Evolutionary conservation across 2,797 vertebrate genomes (phyloP).

Genomic region (Oreochromis mossambicus): DNA sequence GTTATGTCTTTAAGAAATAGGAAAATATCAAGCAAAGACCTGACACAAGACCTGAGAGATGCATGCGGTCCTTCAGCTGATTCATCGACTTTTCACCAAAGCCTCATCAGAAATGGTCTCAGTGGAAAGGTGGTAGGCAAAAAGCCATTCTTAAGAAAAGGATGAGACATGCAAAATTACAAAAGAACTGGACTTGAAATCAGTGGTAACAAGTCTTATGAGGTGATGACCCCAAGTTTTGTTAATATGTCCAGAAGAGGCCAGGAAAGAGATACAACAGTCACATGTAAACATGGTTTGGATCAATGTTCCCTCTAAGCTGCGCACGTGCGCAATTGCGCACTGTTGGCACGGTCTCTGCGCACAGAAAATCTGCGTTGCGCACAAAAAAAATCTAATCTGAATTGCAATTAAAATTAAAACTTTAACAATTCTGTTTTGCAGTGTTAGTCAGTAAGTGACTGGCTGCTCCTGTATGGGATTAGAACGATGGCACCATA

Average conservation of each 20-base stretch:
- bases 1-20: neutral
- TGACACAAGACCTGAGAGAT: neutral
- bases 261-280: neutral
- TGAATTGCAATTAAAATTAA: no score
- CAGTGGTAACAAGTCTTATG: neutral
- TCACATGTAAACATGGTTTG: neutral
- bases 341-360: no score
- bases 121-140: neutral
- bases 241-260: neutral
- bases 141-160: neutral
- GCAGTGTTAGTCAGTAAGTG: no score
- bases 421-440: no score
- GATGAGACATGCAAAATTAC: neutral
- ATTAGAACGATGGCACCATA: no score
- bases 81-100: neutral
- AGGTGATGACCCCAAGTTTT: neutral
- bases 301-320: no score
- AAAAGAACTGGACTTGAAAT: neutral
- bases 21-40: neutral
- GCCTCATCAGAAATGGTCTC: neutral
- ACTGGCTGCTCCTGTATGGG: no score
- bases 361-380: no score
- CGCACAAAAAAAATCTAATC: no score
- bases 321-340: no score
- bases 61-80: neutral